These are phyloP conservation scores for Rattus norvegicus DNA, from an alignment of 2,113 vertebrate genomes.

Conservation along the genomic window GRCr8 NC_086039.1:39601501-39602000, in stretches of 20 bases:
- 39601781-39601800: neutral
- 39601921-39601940: too few species aligned
- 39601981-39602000: too few species aligned
- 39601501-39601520: too few species aligned
- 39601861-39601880: neutral
- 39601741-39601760: neutral
- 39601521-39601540: too few species aligned
- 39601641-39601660: constrained; percentile 6
- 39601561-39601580: too few species aligned
- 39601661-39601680: constrained; percentile 47
- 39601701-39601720: neutral
- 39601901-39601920: too few species aligned
- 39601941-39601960: too few species aligned
- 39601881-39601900: neutral
- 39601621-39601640: constrained; percentile 34
- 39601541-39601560: too few species aligned
- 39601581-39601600: neutral
- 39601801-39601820: neutral
- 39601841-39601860: neutral
- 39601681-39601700: constrained; percentile 52
- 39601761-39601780: neutral
- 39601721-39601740: neutral
- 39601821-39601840: neutral
- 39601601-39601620: neutral
- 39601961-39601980: too few species aligned